phyloP scores from a whole-genome alignment of 2,888 invertebrate genomes.

The Xiphydria camelus region DNA sequence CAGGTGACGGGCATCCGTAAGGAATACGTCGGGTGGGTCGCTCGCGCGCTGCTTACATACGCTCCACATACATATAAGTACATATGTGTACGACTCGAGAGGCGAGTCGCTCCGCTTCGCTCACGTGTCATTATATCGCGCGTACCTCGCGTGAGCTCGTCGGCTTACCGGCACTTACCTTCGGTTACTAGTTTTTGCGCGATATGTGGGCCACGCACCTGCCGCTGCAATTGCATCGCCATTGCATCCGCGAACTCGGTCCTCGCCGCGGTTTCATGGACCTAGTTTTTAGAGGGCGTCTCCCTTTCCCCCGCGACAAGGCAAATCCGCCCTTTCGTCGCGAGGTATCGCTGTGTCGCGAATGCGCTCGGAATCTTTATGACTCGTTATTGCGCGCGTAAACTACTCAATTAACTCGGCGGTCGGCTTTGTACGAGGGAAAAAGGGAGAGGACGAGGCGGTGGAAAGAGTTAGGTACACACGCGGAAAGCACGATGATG shows the following conservation, averaged over 20 bases:
- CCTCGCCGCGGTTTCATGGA: slow-evolving; percentile 30
- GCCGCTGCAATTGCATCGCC: slow-evolving; percentile 20
- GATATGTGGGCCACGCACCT: slow-evolving; percentile 46
- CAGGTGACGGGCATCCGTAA: slow-evolving; percentile 32
- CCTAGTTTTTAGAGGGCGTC: slow-evolving; percentile 32
- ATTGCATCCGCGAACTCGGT: slow-evolving; percentile 22
- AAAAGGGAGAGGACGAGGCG: background rate
- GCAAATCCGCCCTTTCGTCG: background rate
- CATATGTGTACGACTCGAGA: too few species aligned
- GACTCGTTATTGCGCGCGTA: slow-evolving; percentile 30
- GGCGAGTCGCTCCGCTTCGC: too few species aligned
- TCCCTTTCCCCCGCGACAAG: background rate
- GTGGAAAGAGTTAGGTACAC: too few species aligned
- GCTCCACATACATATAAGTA: too few species aligned
- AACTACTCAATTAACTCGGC: slow-evolving; percentile 34
- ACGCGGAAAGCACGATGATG: too few species aligned
- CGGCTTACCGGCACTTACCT: slow-evolving; percentile 29
- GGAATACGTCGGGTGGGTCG: too few species aligned
- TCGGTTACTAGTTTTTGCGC: slow-evolving; percentile 40
- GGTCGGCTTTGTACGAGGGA: too few species aligned
- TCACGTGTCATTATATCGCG: too few species aligned
- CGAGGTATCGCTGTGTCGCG: too few species aligned
- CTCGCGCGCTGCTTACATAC: too few species aligned
- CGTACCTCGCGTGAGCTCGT: too few species aligned
- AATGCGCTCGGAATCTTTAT: slow-evolving; percentile 29